A percentile compares a stretch with the other conserved stretches of the same genome.
These are phyloP conservation scores for Pandemis heparana DNA, from an alignment of 2,888 invertebrate species.

Conservation along the genomic window DNA sequence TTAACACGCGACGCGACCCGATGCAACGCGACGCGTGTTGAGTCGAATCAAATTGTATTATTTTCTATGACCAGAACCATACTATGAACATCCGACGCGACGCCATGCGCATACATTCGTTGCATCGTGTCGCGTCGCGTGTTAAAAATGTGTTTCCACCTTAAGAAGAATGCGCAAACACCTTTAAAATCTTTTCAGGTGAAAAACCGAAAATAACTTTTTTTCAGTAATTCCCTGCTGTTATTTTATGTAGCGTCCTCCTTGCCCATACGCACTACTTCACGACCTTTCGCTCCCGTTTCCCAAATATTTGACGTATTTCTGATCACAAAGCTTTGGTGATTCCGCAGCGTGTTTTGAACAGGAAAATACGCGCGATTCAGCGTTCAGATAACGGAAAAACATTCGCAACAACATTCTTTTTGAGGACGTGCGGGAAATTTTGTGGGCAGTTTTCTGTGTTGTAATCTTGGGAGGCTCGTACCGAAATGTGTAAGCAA, in stretches of 20 bases:
- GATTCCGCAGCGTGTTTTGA: conserved; percentile 8
- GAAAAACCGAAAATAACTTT: too few species aligned
- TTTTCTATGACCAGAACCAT: too few species aligned
- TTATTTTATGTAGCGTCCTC: background rate
- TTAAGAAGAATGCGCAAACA: too few species aligned
- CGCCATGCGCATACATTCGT: too few species aligned
- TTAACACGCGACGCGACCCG: too few species aligned
- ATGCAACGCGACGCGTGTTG: too few species aligned
- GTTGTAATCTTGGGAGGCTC: background rate
- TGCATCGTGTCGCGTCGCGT: too few species aligned
- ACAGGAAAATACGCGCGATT: background rate
- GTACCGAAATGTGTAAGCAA: too few species aligned
- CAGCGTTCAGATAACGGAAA: background rate
- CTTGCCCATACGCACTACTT: conserved; percentile 26
- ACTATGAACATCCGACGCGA: too few species aligned
- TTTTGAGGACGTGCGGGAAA: background rate
- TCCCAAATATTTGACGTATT: conserved; percentile 39
- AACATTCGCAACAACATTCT: background rate
- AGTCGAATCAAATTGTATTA: too few species aligned
- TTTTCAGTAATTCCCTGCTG: conserved; percentile 9
- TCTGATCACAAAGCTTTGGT: conserved; percentile 32
- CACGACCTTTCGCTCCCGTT: conserved; percentile 22
- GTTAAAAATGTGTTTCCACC: too few species aligned
- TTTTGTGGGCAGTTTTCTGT: background rate
- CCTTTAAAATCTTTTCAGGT: too few species aligned